phyloP scores from a whole-genome alignment of 2,113 vertebrate species.

The Sakesphorus luctuosus region DNA sequence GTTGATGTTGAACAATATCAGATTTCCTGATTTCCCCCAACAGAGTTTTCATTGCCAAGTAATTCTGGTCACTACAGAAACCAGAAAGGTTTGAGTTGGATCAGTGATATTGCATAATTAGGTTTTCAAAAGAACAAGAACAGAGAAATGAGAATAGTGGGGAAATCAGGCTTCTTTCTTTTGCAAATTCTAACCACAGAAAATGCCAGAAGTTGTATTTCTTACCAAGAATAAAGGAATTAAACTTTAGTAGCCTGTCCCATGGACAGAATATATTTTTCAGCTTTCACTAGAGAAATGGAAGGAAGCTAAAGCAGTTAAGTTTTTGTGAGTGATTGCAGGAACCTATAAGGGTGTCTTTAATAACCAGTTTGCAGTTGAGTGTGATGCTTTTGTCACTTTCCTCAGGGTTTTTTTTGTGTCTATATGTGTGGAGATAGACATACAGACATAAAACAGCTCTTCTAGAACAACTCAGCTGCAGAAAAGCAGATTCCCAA shows the following conservation, averaged over 20 bases:
- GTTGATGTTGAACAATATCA: not conserved
- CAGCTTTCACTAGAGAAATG: not conserved
- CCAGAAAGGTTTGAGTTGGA: constrained; percentile 19
- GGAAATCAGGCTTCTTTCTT: constrained; percentile 59
- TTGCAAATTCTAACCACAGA: constrained; percentile 56
- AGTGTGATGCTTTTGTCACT: constrained; percentile 74
- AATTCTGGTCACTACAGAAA: constrained; percentile 14
- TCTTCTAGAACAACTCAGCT: not conserved
- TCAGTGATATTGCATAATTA: constrained; percentile 43
- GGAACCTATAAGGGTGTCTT: constrained; percentile 1
- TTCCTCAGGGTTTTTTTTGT: constrained; percentile 72
- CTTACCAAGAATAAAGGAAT: constrained; percentile 5
- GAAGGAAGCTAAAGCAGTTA: not conserved
- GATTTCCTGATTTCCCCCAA: not conserved
- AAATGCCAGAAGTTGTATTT: constrained; percentile 22
- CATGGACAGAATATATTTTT: not conserved
- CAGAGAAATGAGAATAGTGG: constrained; percentile 65
- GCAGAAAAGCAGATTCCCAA: not conserved
- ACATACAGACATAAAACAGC: not conserved
- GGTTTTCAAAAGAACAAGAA: constrained; percentile 63
- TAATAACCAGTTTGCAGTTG: constrained; percentile 69
- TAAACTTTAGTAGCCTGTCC: not conserved
- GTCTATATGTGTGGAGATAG: not conserved
- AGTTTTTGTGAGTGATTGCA: not conserved
- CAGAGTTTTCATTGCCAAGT: not conserved